phyloP scores from a whole-genome alignment of 2,113 vertebrate genomes.

The Sminthopsis crassicaudata region DNA sequence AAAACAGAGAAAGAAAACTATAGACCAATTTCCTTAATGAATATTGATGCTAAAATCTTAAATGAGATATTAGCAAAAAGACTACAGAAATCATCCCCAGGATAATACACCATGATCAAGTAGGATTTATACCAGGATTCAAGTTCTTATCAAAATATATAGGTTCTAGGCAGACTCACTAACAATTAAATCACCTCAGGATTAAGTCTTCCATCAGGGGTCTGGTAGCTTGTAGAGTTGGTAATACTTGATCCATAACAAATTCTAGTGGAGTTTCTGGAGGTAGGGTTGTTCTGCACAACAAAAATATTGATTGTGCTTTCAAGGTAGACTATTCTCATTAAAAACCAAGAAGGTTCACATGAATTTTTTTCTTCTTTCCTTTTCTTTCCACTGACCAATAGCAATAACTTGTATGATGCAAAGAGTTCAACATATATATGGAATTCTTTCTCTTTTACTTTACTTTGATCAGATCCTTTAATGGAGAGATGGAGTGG shows the following conservation, averaged over 20 bases:
- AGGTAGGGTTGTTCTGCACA: background rate
- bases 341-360: background rate
- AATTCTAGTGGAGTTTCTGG: background rate
- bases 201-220: background rate
- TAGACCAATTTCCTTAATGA: too few species aligned
- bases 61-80: too few species aligned
- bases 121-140: too few species aligned
- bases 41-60: too few species aligned
- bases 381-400: background rate
- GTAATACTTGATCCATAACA: background rate
- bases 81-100: too few species aligned
- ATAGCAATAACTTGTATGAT: background rate
- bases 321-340: background rate
- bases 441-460: background rate
- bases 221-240: background rate
- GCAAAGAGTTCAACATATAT: background rate
- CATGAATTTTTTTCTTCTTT: background rate
- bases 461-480: background rate
- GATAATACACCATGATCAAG: too few species aligned
- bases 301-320: background rate
- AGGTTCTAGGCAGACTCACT: background rate
- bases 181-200: background rate
- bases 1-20: too few species aligned
- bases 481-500: background rate
- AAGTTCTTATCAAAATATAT: background rate